A percentile compares a stretch with the other conserved stretches of the same genome.
These are phyloP conservation scores for Danio kyathit DNA, from an alignment of 2,797 vertebrate species.

Conservation along the genomic window DNA sequence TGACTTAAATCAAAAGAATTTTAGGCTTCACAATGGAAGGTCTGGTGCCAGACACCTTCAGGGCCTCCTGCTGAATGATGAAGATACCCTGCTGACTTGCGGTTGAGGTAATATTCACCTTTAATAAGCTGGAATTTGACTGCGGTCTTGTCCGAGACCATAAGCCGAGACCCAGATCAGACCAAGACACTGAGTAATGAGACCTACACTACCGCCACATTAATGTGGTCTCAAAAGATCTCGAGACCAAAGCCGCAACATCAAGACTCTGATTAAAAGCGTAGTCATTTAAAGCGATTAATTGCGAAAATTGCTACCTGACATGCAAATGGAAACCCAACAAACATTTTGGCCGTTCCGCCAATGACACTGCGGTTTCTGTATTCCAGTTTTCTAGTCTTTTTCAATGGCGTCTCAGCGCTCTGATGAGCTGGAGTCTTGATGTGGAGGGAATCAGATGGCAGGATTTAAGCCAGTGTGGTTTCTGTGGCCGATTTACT, in stretches of 20 bases:
- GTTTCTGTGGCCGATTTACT: conserved; percentile 42
- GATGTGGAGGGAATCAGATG: neutral
- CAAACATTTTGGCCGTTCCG: conserved; percentile 19
- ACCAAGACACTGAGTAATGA: conserved; percentile 32
- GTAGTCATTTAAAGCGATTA: conserved; percentile 5
- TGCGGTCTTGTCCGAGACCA: conserved; percentile 23
- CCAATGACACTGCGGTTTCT: conserved; percentile 35
- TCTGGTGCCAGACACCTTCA: conserved; percentile 4
- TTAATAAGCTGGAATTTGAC: conserved; percentile 9
- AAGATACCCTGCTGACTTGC: conserved; percentile 21
- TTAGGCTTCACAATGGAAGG: conserved; percentile 9
- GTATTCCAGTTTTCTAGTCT: conserved; percentile 16
- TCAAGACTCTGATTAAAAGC: conserved; percentile 14
- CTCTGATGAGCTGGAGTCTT: conserved; percentile 38
- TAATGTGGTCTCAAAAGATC: conserved; percentile 15
- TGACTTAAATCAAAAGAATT: conserved; percentile 30
- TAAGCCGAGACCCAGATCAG: conserved; percentile 24
- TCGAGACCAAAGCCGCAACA: neutral
- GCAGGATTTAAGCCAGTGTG: conserved; percentile 33
- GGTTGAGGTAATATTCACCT: conserved; percentile 25
- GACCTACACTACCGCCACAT: conserved; percentile 1
- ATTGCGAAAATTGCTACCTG: conserved; percentile 9
- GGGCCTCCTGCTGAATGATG: conserved; percentile 13
- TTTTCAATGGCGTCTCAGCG: conserved; percentile 4
- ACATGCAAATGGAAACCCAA: conserved; percentile 4